A percentile compares a stretch with the other conserved stretches of the same genome.
These are phyloP conservation scores for Oreochromis grahami DNA, from an alignment of 2,797 vertebrate species.

Conservation along the genomic window DNA sequence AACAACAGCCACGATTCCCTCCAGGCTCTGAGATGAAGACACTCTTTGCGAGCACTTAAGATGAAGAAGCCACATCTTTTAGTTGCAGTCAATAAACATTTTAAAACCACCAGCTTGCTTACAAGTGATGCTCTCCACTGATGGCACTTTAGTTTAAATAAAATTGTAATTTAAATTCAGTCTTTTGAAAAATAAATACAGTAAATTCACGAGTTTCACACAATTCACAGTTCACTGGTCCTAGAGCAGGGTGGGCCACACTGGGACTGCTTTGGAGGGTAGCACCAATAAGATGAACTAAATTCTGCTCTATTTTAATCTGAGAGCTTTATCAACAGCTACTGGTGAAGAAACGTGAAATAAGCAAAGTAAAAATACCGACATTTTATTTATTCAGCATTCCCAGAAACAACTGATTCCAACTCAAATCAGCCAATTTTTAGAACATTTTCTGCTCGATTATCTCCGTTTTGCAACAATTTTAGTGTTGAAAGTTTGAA, in stretches of 20 bases:
- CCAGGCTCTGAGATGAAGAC: background rate
- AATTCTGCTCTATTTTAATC: background rate
- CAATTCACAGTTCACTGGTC: background rate
- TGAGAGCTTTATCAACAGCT: background rate
- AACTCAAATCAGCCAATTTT: background rate
- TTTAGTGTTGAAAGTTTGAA: background rate
- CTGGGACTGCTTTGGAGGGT: background rate
- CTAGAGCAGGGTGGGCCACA: background rate
- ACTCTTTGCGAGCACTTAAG: background rate
- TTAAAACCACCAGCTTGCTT: background rate
- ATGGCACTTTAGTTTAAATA: background rate
- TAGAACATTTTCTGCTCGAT: background rate
- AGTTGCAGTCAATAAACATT: background rate
- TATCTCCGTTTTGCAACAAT: background rate
- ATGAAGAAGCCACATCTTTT: background rate
- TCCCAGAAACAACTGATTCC: background rate
- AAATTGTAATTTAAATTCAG: background rate
- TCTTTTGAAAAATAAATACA: background rate
- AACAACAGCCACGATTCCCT: constrained; percentile 30
- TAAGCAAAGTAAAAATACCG: no score
- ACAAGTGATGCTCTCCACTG: background rate
- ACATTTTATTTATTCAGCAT: background rate
- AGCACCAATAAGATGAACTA: background rate
- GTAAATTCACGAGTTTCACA: background rate
- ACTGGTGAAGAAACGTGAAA: background rate